phyloP scores from a whole-genome alignment of 2,797 vertebrate genomes.

The Brotula barbata region DNA sequence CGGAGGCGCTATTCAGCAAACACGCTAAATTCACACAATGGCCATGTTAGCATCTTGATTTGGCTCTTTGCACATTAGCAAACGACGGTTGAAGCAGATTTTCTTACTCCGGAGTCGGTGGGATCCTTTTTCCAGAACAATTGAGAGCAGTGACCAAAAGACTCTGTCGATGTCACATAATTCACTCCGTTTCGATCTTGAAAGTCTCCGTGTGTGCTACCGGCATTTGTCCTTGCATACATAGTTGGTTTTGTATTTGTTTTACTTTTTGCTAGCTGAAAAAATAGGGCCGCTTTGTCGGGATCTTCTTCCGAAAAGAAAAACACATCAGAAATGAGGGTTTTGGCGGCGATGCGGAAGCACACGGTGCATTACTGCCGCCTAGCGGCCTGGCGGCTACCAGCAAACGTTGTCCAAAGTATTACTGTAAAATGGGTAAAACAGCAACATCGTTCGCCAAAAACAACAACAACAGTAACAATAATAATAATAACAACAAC shows the following conservation, averaged over 20 bases:
- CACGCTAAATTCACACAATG: background rate
- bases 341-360: slow-evolving; percentile 68
- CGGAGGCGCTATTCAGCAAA: background rate
- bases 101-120: slow-evolving; percentile 79
- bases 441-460: too few relatives aligned
- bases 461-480: too few relatives aligned
- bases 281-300: slow-evolving; percentile 74
- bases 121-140: slow-evolving; percentile 81
- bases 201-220: slow-evolving; percentile 76
- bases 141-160: slow-evolving; percentile 78
- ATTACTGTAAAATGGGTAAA: too few relatives aligned
- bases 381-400: slow-evolving; percentile 57
- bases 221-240: slow-evolving; percentile 75
- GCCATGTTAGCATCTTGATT: background rate
- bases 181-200: slow-evolving; percentile 77
- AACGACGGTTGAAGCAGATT: slow-evolving; percentile 49
- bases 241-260: slow-evolving; percentile 62
- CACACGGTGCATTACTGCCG: slow-evolving; percentile 34
- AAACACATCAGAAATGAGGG: slow-evolving; percentile 70
- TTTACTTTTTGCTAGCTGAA: slow-evolving; percentile 57
- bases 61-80: slow-evolving; percentile 37
- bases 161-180: slow-evolving; percentile 76
- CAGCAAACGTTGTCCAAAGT: background rate
- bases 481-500: too few relatives aligned
- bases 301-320: slow-evolving; percentile 76